Evolutionary conservation across 92 coral and sea anemone species (phyloP).

Genomic region (Anthopleura xanthogrammica): DNA sequence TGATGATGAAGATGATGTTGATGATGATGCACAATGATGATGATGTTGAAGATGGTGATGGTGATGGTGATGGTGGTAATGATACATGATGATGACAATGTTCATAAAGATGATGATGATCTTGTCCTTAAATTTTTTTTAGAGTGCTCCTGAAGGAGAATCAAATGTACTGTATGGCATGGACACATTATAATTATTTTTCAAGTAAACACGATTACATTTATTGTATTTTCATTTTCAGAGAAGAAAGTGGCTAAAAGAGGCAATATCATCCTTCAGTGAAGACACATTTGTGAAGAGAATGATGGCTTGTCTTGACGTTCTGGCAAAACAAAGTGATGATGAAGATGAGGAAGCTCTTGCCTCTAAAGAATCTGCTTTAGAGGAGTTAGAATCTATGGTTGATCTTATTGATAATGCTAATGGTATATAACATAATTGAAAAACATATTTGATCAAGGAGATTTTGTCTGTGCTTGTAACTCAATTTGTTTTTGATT

Average conservation of each 20-base stretch:
- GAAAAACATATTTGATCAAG: too few relatives aligned
- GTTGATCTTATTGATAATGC: conserved; percentile 91
- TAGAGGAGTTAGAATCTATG: conserved; percentile 67
- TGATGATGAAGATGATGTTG: background rate
- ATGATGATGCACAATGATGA: background rate
- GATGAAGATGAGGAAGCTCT: conserved; percentile 59
- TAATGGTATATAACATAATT: conserved; percentile 68
- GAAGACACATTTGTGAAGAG: conserved; percentile 66
- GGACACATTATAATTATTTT: background rate
- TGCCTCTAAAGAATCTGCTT: conserved; percentile 60
- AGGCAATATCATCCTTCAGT: conserved; percentile 61
- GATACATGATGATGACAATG: background rate
- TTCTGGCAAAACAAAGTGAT: conserved; percentile 51
- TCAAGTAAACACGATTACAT: background rate
- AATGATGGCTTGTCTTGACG: conserved; percentile 69
- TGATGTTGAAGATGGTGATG: background rate
- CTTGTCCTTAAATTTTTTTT: too few relatives aligned
- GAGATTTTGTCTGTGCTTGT: too few relatives aligned
- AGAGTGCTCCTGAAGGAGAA: too few relatives aligned
- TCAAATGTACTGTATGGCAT: too few relatives aligned
- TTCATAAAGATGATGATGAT: background rate
- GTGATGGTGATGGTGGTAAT: background rate
- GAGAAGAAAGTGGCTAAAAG: conserved; percentile 81
- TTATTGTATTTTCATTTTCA: conserved; percentile 3
- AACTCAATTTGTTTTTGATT: background rate